Base-by-base conservation (phyloP, 2,113 vertebrate species). In the Nothoprocta pentlandii region DNA sequence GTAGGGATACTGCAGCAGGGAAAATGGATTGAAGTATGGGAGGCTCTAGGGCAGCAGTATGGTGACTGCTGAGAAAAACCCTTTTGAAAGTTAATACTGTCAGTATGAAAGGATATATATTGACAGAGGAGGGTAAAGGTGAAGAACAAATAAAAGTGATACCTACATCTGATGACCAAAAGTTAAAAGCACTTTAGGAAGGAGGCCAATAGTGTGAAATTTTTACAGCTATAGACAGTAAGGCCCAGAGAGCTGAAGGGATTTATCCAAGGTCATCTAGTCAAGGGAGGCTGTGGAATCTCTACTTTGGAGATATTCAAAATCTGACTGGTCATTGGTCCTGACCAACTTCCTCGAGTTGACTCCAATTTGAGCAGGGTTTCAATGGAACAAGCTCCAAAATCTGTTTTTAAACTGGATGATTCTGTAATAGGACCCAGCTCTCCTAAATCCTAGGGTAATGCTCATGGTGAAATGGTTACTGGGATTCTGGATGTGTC, bases 51-150 rank as follows among this genome's bases (percentile, higher is more conserved):
- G n/a, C 67, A 59, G 36, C 70, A 86, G 56, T 20, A 20, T 10
- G 67, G 30, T 17, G 23, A 36, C 32, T 71, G 16, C 47, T 85
- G 4, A 53, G n/a, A 25, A 91, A 78, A 75, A 6, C 58, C 47
- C 53, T 19, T 0, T 0, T 26, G 19, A 36, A 75, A 75, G 26
- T 14, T 8, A 63, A n/a, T 26, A 17, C 41, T 89, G 44, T 26
- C 19, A 28, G 2, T 28, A 20, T 16, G 22, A 82, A n/a, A 3
- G 8, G 34, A 10, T 25, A 47, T 16, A 17, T 1, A 0, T 49
- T 41, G 70, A 46, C 14, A 76, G 49, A 67, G 15, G 14, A 11
- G 58, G 9, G 13, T 58, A 49, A 70, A 47, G n/a, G 16, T 4
- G 42, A 90, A 68, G 25, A 32, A 30, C 5, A 83, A 88, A 67